Evolutionary conservation across 2,797 vertebrate species (phyloP).

Genomic region (Xenopus petersii): DNA sequence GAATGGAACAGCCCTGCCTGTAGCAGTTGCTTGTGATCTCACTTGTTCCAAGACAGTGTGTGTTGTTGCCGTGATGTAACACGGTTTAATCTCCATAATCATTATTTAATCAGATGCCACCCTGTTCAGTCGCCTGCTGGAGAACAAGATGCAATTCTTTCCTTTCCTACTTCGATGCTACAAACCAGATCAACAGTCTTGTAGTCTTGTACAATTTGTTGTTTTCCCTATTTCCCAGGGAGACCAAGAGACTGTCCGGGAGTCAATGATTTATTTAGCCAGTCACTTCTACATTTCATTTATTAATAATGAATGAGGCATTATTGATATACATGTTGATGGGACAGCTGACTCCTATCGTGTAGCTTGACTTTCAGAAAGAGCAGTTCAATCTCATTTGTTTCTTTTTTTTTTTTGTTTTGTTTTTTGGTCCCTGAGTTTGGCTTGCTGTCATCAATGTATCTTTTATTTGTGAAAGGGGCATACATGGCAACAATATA

Average conservation of each 20-base stretch:
- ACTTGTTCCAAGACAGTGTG: too few relatives aligned
- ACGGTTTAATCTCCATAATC: conserved; percentile 20
- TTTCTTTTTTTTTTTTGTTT: too few relatives aligned
- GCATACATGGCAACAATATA: too few relatives aligned
- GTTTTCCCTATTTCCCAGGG: background rate
- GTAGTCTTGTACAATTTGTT: too few relatives aligned
- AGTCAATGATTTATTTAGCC: background rate
- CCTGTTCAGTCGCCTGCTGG: conserved; percentile 30
- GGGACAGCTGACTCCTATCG: background rate
- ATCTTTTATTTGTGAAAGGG: background rate
- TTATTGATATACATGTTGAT: background rate
- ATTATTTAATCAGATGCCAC: conserved; percentile 41
- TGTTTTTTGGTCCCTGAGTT: too few relatives aligned
- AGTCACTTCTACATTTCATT: background rate
- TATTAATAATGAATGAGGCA: background rate
- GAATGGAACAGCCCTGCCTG: too few relatives aligned
- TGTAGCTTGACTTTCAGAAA: background rate
- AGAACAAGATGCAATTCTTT: conserved; percentile 32
- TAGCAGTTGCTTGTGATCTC: too few relatives aligned
- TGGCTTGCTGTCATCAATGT: too few relatives aligned
- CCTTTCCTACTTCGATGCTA: too few relatives aligned
- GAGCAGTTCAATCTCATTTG: too few relatives aligned
- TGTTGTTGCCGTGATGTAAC: conserved; percentile 28
- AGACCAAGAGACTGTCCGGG: background rate
- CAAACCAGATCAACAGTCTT: too few relatives aligned